These are phyloP conservation scores for Catocala sponsa DNA, from an alignment of 2,888 invertebrate genomes.

Conservation along the genomic window DNA sequence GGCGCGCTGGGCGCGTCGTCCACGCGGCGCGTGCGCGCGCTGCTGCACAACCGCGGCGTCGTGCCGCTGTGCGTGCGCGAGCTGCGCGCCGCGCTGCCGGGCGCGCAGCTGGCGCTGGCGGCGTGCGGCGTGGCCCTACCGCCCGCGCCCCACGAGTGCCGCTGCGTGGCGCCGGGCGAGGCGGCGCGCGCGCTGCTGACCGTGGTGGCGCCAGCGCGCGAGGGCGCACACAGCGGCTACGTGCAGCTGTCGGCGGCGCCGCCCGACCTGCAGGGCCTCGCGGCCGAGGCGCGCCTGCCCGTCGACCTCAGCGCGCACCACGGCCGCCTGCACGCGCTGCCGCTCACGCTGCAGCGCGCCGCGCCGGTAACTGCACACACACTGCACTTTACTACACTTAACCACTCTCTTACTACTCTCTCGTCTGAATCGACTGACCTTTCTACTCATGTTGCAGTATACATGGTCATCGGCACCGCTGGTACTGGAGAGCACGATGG, in stretches of 20 bases:
- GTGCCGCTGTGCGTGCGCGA: slow-evolving; percentile 61
- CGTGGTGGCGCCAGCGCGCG: slow-evolving; percentile 63
- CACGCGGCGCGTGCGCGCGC: slow-evolving; percentile 90
- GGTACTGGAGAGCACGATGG: slow-evolving; percentile 94
- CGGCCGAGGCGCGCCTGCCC: slow-evolving; percentile 27
- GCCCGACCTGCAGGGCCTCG: slow-evolving; percentile 30
- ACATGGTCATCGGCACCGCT: slow-evolving; percentile 89
- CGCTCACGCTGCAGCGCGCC: slow-evolving; percentile 50
- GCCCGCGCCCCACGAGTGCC: slow-evolving; percentile 26
- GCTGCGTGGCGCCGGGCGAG: slow-evolving; percentile 49
- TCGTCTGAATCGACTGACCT: too few species aligned
- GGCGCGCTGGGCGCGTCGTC: slow-evolving; percentile 90
- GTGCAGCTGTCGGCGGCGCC: slow-evolving; percentile 49
- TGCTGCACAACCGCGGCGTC: slow-evolving; percentile 69
- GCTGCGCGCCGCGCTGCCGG: slow-evolving; percentile 39
- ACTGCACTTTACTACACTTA: too few species aligned
- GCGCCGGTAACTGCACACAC: slow-evolving; percentile 58
- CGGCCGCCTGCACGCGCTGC: slow-evolving; percentile 45
- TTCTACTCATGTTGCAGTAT: slow-evolving; percentile 54
- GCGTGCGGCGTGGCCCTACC: slow-evolving; percentile 23
- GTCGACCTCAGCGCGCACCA: slow-evolving; percentile 22
- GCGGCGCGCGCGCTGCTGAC: slow-evolving; percentile 51
- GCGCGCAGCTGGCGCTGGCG: slow-evolving; percentile 17
- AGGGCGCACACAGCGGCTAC: slow-evolving; percentile 40
- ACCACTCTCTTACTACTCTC: too few species aligned